phyloP scores from a whole-genome alignment of 1,140 invertebrate genomes.

The Calephelis virginiensis region DNA sequence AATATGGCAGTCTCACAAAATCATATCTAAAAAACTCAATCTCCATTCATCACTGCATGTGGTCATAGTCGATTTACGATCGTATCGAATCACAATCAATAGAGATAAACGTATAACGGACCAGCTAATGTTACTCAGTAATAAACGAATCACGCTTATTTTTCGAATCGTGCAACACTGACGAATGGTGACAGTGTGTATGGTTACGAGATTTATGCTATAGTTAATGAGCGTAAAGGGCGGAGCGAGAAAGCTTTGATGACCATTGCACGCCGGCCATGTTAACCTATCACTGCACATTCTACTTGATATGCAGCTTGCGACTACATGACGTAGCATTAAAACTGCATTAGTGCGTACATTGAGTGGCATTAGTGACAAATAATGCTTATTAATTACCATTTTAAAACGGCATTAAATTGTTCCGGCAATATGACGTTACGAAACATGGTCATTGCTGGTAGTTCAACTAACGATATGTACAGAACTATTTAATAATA shows the following conservation, averaged over 20 bases:
- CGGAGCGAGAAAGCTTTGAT: constrained; percentile 41
- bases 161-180: constrained; percentile 52
- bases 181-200: constrained; percentile 39
- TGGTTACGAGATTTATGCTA: constrained; percentile 51
- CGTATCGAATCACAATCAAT: constrained; percentile 60
- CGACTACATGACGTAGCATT: constrained; percentile 30
- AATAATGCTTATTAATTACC: constrained; percentile 12
- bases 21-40: not conserved
- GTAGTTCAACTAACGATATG: too few relatives aligned
- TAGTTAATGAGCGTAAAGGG: constrained; percentile 55
- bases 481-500: too few relatives aligned
- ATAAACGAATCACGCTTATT: constrained; percentile 60
- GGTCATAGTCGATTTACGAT: constrained; percentile 42
- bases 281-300: constrained; percentile 45
- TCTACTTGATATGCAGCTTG: constrained; percentile 46
- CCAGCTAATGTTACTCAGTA: constrained; percentile 56
- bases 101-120: constrained; percentile 66
- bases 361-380: constrained; percentile 9
- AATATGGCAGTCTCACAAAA: too few relatives aligned
- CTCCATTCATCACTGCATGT: constrained; percentile 46
- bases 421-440: constrained; percentile 1
- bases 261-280: constrained; percentile 39
- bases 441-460: not conserved
- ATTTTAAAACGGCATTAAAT: constrained; percentile 16
- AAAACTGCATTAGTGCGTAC: constrained; percentile 13